A percentile compares a stretch with the other conserved stretches of the same genome.
Conservation (phyloP, 1,140 invertebrate genomes). For the Cepaea nemoralis region DNA sequence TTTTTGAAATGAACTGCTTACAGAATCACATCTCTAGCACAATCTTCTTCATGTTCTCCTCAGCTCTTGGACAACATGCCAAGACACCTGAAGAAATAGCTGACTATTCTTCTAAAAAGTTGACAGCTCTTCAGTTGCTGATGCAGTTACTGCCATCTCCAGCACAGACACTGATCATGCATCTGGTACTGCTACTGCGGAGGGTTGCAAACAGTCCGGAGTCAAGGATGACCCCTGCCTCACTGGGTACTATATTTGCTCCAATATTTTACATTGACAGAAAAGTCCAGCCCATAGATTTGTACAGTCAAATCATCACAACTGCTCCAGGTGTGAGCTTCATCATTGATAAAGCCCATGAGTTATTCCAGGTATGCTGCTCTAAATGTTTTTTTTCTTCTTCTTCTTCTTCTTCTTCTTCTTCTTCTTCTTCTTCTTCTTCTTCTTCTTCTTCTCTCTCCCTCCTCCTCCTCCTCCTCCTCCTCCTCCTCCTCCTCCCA, state of each 20-base stretch:
- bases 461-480: too few species aligned
- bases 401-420: too few species aligned
- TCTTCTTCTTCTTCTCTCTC: too few species aligned
- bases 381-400: background rate
- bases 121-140: slow-evolving; percentile 86
- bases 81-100: background rate
- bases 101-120: slow-evolving; percentile 70
- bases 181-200: slow-evolving; percentile 83
- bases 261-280: slow-evolving; percentile 91
- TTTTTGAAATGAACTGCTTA: background rate
- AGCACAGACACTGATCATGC: slow-evolving; percentile 82
- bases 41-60: too few species aligned
- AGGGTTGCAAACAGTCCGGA: slow-evolving; percentile 79
- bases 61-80: slow-evolving; percentile 33
- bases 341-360: slow-evolving; percentile 31
- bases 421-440: too few species aligned
- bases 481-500: too few species aligned
- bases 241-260: slow-evolving; percentile 90
- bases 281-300: slow-evolving; percentile 75
- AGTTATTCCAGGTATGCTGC: slow-evolving; percentile 27
- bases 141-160: slow-evolving; percentile 83
- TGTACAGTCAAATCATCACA: background rate
- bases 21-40: background rate
- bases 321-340: slow-evolving; percentile 29
- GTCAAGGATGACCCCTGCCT: slow-evolving; percentile 91